Evolutionary conservation across 1,140 invertebrate genomes (phyloP), one percentile per base, ranked within the genome.

Genomic region (Drosophila bipectinata): DNA sequence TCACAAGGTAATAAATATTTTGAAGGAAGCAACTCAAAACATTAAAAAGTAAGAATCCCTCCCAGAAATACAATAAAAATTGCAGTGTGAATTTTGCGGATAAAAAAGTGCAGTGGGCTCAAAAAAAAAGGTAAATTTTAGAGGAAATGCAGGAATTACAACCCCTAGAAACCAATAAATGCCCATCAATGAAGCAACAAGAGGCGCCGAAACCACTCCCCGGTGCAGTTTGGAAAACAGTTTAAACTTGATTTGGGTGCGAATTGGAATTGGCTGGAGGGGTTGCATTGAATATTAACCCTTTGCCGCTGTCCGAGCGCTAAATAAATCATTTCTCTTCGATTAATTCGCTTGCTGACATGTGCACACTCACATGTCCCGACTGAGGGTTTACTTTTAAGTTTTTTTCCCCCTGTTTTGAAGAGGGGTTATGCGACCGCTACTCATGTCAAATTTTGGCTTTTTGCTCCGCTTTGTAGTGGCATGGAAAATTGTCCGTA

Each of bases 301-400:
- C 83, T 79, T 82, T 58, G 63, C 66, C 21, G 28, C 56, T 57
- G 79, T 79, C 79, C 83, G 74, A 89, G 84, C 81, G 79, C 72
- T 91, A 91, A 91, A 91, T 91, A 91, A 91, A 91, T 91, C 90
- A 91, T 90, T 91, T 91, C 90, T 91, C 89, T 87, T 87, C 90
- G 90, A 91, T 90, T 91, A 91, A 91, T 91, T 91, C 90, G 79
- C 85, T 91, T 91, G 89, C 90, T 89, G 90, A 91, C 90, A 91
- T 91, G 90, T 91, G 67, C 72, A 62, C 58, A 63, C 37, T 62
- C 47, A 66, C 52, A 66, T 69, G 72, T 80, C 69, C 55, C 72
- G 37, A 30, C 51, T 57, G 26, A 69, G 9, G 63, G 66, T 24
- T 55, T 30, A 15, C 14, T 56, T 45, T 34, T 18, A 39, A 39